These are phyloP conservation scores for Mesorhabditis sp. DNA, from an alignment of 2,888 invertebrate genomes.

Conservation along the genomic window DNA sequence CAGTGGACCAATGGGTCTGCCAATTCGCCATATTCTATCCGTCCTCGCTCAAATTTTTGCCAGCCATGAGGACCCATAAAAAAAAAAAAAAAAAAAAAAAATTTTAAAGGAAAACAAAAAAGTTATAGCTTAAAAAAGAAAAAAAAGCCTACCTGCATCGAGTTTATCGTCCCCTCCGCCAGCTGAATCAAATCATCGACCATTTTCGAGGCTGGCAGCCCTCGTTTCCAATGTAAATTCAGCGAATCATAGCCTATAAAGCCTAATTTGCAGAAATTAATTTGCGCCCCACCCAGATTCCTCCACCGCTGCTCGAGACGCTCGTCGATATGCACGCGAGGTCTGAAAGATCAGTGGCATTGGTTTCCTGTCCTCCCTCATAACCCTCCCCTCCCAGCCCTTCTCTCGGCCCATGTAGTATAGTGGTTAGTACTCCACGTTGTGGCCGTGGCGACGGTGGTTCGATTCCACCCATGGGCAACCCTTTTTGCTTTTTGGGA, in stretches of 20 bases:
- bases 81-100: too few relatives aligned
- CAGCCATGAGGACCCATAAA: too few relatives aligned
- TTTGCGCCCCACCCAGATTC: background rate
- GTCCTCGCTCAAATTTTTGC: too few relatives aligned
- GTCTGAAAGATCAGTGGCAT: background rate
- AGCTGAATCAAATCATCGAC: background rate
- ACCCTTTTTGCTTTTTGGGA: too few relatives aligned
- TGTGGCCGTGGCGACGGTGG: constrained; percentile 34
- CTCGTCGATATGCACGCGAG: constrained; percentile 2
- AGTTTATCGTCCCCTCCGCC: too few relatives aligned
- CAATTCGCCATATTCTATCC: too few relatives aligned
- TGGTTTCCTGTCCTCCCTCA: background rate
- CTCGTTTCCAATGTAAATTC: background rate
- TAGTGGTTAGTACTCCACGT: constrained; percentile 51
- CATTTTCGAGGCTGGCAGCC: background rate
- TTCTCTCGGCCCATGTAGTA: constrained; percentile 19
- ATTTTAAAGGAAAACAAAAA: too few relatives aligned
- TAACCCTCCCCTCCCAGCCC: too few relatives aligned
- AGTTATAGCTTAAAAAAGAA: too few relatives aligned
- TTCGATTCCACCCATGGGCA: too few relatives aligned
- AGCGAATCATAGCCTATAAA: background rate
- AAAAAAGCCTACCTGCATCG: too few relatives aligned
- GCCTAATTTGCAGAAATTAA: background rate
- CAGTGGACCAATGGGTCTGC: too few relatives aligned
- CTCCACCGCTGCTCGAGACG: constrained; percentile 3